Percentiles rank a stretch among this genome's conserved stretches.
These are phyloP conservation scores for Raphicerus campestris DNA, from an alignment of 2,113 vertebrate genomes.

Conservation along the genomic window DNA sequence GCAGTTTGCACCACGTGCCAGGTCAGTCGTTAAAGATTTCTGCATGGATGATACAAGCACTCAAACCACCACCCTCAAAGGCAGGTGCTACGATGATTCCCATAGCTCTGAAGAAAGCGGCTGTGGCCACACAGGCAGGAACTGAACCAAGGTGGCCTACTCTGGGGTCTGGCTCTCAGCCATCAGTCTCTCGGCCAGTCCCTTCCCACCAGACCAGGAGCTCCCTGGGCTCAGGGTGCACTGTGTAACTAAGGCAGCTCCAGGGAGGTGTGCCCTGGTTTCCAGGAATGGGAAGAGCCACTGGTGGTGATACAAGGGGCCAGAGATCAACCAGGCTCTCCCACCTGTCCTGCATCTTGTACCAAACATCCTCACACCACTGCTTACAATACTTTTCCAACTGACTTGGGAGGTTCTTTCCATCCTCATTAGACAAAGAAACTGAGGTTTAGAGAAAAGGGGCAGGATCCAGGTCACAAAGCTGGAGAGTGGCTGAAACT, in stretches of 20 bases:
- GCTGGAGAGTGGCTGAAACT: neutral
- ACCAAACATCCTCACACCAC: neutral
- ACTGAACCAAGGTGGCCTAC: neutral
- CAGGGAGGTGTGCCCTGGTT: neutral
- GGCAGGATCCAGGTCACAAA: neutral
- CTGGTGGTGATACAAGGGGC: neutral
- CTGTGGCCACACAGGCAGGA: neutral
- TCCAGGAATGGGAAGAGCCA: neutral
- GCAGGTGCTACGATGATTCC: neutral
- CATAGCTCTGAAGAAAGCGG: neutral
- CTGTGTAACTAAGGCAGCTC: neutral
- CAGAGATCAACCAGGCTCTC: neutral
- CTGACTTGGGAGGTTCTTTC: neutral
- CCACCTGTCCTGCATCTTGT: neutral
- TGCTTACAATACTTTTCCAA: neutral
- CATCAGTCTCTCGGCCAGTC: neutral
- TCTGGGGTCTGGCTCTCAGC: neutral
- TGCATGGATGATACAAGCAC: fast-evolving
- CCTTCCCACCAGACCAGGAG: neutral
- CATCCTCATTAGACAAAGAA: neutral
- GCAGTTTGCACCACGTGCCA: neutral
- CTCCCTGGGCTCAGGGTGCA: neutral
- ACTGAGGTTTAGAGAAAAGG: neutral
- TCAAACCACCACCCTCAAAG: neutral
- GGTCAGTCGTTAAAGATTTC: neutral